Conservation (phyloP, 2,888 invertebrate genomes). For the Nephrotoma guestfalica region DNA sequence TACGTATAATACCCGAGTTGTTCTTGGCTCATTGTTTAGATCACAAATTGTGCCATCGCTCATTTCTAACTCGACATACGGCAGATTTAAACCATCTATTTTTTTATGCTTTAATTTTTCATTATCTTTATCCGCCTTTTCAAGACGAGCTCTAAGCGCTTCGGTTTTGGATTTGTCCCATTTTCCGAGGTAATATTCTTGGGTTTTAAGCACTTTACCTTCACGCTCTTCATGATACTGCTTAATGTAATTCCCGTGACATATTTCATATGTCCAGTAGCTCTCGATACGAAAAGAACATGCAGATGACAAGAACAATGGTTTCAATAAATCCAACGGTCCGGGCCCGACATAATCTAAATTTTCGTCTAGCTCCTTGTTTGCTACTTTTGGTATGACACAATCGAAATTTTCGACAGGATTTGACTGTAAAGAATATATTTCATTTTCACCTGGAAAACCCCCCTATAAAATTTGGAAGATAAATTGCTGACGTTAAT, state of each 20-base stretch:
- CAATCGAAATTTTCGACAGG: slow-evolving; percentile 77
- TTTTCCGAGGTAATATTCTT: slow-evolving; percentile 73
- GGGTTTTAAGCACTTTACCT: slow-evolving; percentile 64
- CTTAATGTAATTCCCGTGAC: slow-evolving; percentile 78
- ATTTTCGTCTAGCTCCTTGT: slow-evolving; percentile 25
- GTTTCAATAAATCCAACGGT: slow-evolving; percentile 60
- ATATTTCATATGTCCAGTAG: slow-evolving; percentile 95
- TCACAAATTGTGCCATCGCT: slow-evolving; percentile 86
- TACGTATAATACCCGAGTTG: slow-evolving; percentile 71
- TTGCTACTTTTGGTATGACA: slow-evolving; percentile 43
- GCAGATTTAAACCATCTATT: slow-evolving; percentile 77
- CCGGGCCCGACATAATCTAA: slow-evolving; percentile 25
- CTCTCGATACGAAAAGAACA: slow-evolving; percentile 79
- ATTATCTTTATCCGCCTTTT: slow-evolving; percentile 32
- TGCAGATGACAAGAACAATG: slow-evolving; percentile 59
- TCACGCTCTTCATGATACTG: slow-evolving; percentile 96
- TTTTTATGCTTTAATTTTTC: slow-evolving; percentile 49
- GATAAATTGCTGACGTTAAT: slow-evolving; percentile 16
- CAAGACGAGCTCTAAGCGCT: slow-evolving; percentile 38
- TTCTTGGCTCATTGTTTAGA: slow-evolving; percentile 68
- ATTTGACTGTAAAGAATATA: slow-evolving; percentile 53
- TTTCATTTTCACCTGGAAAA: slow-evolving; percentile 33
- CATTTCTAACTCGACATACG: slow-evolving; percentile 78
- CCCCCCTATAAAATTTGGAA: slow-evolving; percentile 19
- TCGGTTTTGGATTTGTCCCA: slow-evolving; percentile 53